Conservation (phyloP, 2,888 invertebrate species). For the Aporophyla nigra region DNA sequence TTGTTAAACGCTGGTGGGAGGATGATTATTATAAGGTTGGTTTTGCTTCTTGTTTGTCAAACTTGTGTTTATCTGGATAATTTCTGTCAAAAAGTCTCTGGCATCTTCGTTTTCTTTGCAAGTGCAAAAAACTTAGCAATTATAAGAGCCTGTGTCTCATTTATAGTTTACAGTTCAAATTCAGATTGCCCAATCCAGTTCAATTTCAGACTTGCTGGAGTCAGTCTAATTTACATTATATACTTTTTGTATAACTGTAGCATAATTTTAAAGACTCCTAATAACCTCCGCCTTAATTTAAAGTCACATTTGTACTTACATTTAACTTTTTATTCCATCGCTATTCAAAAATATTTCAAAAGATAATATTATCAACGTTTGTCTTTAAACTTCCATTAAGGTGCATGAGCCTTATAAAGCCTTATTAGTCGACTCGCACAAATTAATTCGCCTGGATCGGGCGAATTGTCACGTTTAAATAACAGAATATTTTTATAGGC, state of each 20-base stretch:
- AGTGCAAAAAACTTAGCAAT: not conserved
- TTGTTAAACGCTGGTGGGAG: conserved; percentile 86
- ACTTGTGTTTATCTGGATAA: not conserved
- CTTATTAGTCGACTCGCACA: too few species aligned
- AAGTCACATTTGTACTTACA: too few species aligned
- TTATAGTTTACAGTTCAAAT: not conserved
- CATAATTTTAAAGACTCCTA: too few species aligned
- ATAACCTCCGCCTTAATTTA: not conserved
- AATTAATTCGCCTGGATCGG: too few species aligned
- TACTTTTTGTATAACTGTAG: too few species aligned
- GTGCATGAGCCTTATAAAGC: too few species aligned
- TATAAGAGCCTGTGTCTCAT: too few species aligned
- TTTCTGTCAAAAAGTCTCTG: not conserved
- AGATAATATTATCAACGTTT: not conserved
- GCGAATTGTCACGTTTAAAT: too few species aligned
- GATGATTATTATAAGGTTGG: conserved; percentile 81
- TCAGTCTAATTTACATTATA: too few species aligned
- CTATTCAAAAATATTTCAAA: not conserved
- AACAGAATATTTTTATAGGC: too few species aligned
- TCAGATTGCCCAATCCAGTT: not conserved
- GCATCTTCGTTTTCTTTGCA: not conserved
- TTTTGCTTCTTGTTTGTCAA: conserved; percentile 22
- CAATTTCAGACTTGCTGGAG: not conserved
- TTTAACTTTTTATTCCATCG: not conserved
- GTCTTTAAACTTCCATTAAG: not conserved